These are phyloP conservation scores for Eilema sororculum DNA, from an alignment of 2,888 invertebrate species.

Conservation along the genomic window DNA sequence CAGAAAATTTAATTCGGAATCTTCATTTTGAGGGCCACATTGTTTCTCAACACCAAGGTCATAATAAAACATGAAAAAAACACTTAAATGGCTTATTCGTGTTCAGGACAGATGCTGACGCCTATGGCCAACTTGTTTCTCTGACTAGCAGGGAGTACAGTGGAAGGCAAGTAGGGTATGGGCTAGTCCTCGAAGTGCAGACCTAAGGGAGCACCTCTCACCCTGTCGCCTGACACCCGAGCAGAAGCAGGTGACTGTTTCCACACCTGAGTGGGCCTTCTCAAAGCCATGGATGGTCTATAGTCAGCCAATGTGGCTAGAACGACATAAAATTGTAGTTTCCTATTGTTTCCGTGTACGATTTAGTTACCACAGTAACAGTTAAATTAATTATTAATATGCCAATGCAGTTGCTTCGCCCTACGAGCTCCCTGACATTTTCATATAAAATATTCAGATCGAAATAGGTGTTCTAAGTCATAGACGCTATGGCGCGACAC, in stretches of 20 bases:
- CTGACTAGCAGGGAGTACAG: too few relatives aligned
- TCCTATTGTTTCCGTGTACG: not conserved
- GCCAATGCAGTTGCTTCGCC: not conserved
- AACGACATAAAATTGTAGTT: not conserved
- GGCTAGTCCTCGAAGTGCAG: too few relatives aligned
- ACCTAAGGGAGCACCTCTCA: too few relatives aligned
- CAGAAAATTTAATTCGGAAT: conserved; percentile 19
- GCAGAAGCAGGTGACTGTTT: too few relatives aligned
- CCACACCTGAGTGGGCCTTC: too few relatives aligned
- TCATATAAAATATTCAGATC: not conserved
- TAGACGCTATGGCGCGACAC: too few relatives aligned
- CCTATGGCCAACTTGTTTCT: too few relatives aligned
- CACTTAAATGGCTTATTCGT: not conserved
- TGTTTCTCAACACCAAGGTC: not conserved
- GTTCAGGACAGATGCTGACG: too few relatives aligned
- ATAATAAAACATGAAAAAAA: not conserved
- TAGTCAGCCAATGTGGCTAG: too few relatives aligned
- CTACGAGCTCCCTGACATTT: not conserved
- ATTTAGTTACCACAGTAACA: not conserved
- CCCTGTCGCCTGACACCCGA: too few relatives aligned
- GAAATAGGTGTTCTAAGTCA: not conserved
- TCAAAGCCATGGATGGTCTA: too few relatives aligned
- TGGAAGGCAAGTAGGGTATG: too few relatives aligned
- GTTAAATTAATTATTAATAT: not conserved
- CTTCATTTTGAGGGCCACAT: not conserved